These are phyloP conservation scores for Pristionchus arcanus DNA, from an alignment of 2,888 invertebrate genomes.

Conservation along the genomic window DNA sequence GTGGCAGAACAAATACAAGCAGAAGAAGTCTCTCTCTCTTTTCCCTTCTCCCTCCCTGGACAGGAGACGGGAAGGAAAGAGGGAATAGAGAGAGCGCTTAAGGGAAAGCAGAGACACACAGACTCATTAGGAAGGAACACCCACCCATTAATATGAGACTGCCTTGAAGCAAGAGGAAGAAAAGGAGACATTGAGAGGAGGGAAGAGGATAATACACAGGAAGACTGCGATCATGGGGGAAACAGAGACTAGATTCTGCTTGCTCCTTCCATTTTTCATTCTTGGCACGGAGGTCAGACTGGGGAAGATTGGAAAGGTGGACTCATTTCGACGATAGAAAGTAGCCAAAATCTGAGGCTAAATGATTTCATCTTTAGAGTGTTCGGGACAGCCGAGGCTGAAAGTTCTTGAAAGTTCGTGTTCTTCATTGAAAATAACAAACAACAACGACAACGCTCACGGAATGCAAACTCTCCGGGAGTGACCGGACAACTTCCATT, in stretches of 20 bases:
- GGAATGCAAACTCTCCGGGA: neutral
- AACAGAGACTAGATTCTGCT: neutral
- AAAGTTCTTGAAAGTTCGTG: no score
- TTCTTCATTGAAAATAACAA: no score
- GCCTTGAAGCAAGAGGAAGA: neutral
- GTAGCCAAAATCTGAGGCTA: no score
- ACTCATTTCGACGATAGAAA: neutral
- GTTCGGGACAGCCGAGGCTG: no score
- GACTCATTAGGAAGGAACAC: constrained; percentile 24
- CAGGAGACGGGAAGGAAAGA: neutral
- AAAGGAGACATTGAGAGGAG: constrained; percentile 30
- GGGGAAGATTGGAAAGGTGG: no score
- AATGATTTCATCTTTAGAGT: no score
- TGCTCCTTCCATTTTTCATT: neutral
- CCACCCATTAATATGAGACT: constrained; percentile 17
- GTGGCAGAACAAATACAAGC: constrained; percentile 26
- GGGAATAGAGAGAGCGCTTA: neutral
- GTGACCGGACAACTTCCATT: neutral
- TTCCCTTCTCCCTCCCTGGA: neutral
- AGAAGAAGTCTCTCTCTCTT: neutral
- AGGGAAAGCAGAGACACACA: constrained; percentile 3
- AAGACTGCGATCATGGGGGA: constrained; percentile 25
- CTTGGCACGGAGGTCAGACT: neutral
- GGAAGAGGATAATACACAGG: neutral
- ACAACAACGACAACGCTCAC: no score